Evolutionary conservation across 2,888 invertebrate species (phyloP).

Genomic region (Ormia ochracea): DNA sequence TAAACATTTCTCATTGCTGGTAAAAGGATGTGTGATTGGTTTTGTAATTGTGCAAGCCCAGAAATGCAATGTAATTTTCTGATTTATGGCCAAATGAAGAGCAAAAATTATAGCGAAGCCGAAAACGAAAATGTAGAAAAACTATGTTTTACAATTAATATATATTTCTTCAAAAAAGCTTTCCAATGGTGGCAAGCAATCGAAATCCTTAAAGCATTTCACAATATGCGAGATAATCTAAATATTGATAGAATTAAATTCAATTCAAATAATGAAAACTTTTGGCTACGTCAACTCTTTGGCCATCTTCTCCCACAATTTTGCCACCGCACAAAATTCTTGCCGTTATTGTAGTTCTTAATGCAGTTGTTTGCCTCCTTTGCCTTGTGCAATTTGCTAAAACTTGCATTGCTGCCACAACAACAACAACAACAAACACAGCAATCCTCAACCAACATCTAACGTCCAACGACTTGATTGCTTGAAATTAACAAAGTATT

Average conservation of each 20-base stretch:
- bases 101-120: neutral
- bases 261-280: neutral
- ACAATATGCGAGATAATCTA: neutral
- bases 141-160: neutral
- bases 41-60: neutral
- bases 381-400: neutral
- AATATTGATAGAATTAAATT: neutral
- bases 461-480: constrained; percentile 35
- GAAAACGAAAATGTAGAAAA: neutral
- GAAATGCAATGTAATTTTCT: neutral
- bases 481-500: constrained; percentile 45
- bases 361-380: neutral
- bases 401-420: constrained; percentile 19
- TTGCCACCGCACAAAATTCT: neutral
- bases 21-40: no score
- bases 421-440: neutral
- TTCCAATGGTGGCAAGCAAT: neutral
- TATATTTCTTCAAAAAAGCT: neutral
- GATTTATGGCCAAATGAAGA: neutral
- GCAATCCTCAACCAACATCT: neutral
- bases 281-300: neutral
- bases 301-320: neutral
- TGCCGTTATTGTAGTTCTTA: constrained; percentile 6
- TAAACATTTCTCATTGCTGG: neutral
- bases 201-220: neutral